Base-by-base conservation (phyloP, 2,113 vertebrate genomes). In the Procavia capensis region DNA sequence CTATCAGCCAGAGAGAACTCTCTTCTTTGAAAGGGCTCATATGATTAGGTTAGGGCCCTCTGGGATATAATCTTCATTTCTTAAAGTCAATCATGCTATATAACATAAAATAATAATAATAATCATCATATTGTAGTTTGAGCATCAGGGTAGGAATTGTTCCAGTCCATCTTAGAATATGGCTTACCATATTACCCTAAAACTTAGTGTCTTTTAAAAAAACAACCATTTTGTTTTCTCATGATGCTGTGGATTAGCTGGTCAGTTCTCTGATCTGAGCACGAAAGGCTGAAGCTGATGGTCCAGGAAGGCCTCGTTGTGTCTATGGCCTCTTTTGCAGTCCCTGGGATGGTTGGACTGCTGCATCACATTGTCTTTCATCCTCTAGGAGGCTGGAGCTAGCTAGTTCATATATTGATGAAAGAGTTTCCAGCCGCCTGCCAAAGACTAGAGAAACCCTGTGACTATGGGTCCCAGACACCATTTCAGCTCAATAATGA, bases 1-100 rank as follows among this genome's bases (percentile, higher is more conserved):
- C 36, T 90, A 80, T 82, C 47, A 82, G 59, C 31, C 78, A 68
- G 50, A 86, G 82, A 93, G 88, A 84, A 61, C 61, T 63, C 66
- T 79, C 50, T 70, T 59, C 47, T 78, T 83, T 88, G 70, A 36
- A 14, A 84, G 63, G 13, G 13, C 50, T 43, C 34, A 59, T 79
- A 16, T 29, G 29, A 88, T 66, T 81, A 93, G 34, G 43, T 81
- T 27, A 82, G 80, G 75, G 43, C 81, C 43, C 75, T 3, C 19
- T 25, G 41, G 54, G 39, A 90, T 80, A 90, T 80, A 76, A 75
- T 59, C 25, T 80, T 80, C 31, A 13, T 90, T 88, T 88, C 9
- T 29, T 64, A 66, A 81, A 47, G 14, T 74, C 50, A 81, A 63
- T 8, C 50, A 8, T 74, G 11, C 5, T 16, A 14, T 63, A 41